Evolutionary conservation across 2,113 vertebrate genomes (phyloP).

Genomic region (Anser brachyrhynchus): DNA sequence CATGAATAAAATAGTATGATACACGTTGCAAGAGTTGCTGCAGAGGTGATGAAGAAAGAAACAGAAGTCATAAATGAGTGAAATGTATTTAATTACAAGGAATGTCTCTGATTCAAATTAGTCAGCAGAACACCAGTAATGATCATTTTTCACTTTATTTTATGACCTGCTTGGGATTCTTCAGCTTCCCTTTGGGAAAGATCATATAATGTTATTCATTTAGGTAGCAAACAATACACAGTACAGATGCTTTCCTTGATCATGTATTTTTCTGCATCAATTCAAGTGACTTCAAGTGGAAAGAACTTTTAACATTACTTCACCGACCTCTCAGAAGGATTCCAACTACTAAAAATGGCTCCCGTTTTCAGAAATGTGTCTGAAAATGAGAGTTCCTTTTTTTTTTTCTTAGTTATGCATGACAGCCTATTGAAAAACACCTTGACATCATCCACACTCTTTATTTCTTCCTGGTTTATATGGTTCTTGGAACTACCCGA

Average conservation of each 20-base stretch:
- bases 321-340: neutral
- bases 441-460: neutral
- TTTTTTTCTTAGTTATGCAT: accelerated
- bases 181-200: slow-evolving; percentile 34
- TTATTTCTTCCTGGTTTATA: neutral
- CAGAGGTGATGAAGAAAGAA: slow-evolving; percentile 42
- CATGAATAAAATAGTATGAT: slow-evolving; percentile 48
- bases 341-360: neutral
- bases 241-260: neutral
- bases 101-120: neutral
- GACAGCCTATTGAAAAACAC: neutral
- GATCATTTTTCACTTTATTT: neutral
- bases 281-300: neutral
- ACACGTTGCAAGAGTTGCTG: slow-evolving; percentile 11
- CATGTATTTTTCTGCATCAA: neutral
- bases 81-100: slow-evolving; percentile 23
- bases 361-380: neutral
- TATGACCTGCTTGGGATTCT: slow-evolving; percentile 22
- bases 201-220: neutral
- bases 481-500: neutral
- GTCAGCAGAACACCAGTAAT: neutral
- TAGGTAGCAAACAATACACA: neutral
- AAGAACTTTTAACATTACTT: neutral
- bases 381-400: neutral
- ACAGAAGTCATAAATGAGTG: slow-evolving; percentile 52